Evolutionary conservation across 2,888 invertebrate species (phyloP), one percentile per base, ranked within the genome.

Genomic region (Ennomos quercinarius): DNA sequence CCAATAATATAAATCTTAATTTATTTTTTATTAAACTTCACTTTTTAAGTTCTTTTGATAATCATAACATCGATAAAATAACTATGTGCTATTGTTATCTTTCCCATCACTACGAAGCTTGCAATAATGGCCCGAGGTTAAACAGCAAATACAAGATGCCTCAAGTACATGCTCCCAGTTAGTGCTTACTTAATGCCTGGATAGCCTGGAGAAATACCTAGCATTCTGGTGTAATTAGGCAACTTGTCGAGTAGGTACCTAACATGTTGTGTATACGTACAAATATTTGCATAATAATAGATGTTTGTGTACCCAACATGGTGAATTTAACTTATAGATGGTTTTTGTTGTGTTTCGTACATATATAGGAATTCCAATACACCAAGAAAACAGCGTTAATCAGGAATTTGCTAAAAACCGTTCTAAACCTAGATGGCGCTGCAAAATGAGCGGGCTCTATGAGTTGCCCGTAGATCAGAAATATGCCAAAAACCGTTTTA

Each of bases 111-210:
- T 76, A 69, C 38, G 48, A 53, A 67, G 60, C 66, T 72, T 66
- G 64, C 66, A 74, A 77, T 71, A 78, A 75, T 74, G 63, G 71
- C 78, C 73, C 43, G 51, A 42, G 70, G 77, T 70, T 69, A 52
- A 61, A 57, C 64, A 60, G 49, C 54, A 43, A 55, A 48, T 40
- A 48, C 50, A 35, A 13, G 46, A 52, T 41, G 43, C 34, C 38
- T 42, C 40, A 38, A 46, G 44, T 56, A 61, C 55, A 59, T 38
- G 42, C 40, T 48, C 8, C 45, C 12, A 46, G 49, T 54, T 59
- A 50, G 59, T 46, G 48, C 46, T 46, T 35, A 37, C 37, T 13
- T 51, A 46, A 38, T 45, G 37, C 13, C 6, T 45, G 38, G 42
- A 38, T 47, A 50, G 48, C 64, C 58, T 51, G 37, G 53, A 59